phyloP scores from a whole-genome alignment of 2,888 invertebrate genomes.

The Athalia rosae region DNA sequence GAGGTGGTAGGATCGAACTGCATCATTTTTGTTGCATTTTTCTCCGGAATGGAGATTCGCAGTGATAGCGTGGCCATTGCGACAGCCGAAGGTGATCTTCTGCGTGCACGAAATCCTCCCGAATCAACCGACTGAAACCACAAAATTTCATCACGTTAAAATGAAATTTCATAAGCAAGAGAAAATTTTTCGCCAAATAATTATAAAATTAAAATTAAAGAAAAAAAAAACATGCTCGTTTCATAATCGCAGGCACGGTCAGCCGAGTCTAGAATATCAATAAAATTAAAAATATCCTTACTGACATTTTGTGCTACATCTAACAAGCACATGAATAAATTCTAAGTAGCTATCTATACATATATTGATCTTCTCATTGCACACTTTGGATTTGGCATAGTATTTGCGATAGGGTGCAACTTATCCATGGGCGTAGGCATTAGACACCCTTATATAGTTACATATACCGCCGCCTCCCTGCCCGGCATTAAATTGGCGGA shows the following conservation, averaged over 20 bases:
- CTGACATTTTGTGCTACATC: constrained; percentile 50
- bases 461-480: background rate
- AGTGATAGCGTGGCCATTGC: constrained; percentile 85
- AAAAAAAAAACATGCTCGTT: too few relatives aligned
- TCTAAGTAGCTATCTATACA: background rate
- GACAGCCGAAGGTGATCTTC: constrained; percentile 63
- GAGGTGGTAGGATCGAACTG: constrained; percentile 97
- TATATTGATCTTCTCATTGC: background rate
- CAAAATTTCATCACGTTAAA: constrained; percentile 26
- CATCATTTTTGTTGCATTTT: constrained; percentile 96
- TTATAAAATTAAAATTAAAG: too few relatives aligned
- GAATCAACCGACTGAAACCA: constrained; percentile 67
- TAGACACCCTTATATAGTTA: background rate
- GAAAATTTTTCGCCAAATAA: constrained; percentile 35
- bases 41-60: constrained; percentile 89
- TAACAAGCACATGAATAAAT: background rate
- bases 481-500: background rate
- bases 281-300: background rate
- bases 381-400: constrained; percentile 53
- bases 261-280: background rate
- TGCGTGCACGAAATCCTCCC: constrained; percentile 64
- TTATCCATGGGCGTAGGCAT: constrained; percentile 54
- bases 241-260: too few relatives aligned
- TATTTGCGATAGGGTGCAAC: constrained; percentile 55
- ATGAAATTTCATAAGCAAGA: background rate